Base-by-base conservation (phyloP, 2,113 vertebrate genomes). In the Anarhynchus alexandrinus region DNA sequence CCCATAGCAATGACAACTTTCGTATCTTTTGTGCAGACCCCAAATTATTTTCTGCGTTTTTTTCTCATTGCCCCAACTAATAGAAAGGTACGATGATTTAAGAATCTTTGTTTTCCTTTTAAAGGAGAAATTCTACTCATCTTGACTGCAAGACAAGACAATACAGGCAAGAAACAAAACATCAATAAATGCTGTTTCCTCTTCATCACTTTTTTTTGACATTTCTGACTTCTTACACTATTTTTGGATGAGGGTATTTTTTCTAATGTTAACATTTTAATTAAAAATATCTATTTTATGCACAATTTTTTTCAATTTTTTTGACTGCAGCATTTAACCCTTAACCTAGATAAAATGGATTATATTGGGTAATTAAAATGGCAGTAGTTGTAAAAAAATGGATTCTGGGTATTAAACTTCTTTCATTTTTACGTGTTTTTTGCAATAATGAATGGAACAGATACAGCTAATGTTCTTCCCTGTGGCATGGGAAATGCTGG, bases 361-460 rank as follows among this genome's bases (percentile, higher is more conserved):
- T 88, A 36, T 49, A 58, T 34, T 57, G 51, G 12, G 14, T 62
- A 86, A 66, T 76, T 90, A 80, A 96, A 90, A 62, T 92, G 32
- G 25, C 79, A 51, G 62, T 54, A 69, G 59, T 49, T 88, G 34
- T 54, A 51, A 66, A 86, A 62, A 94, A 77, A 30, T 2, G 36
- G 10, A 86, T 90, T 78, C 59, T 83, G 88, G 16, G 30, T 86
- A 92, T 83, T 78, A 71, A 81, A 26, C 15, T 64, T 36, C 51
- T 82, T 88, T 93, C 17, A 43, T 73, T 90, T 95, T 69, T n/a
- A 23, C 0, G 0, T 61, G 49, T 71, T 43, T 69, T 62, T 88
- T 88, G 25, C 67, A 95, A 82, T 86, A 89, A 76, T 82, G 89
- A 91, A 82, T 86, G 71, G 72, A 81, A 81, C 51, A 81, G 66